phyloP scores from a whole-genome alignment of 2,888 invertebrate species.

The Orthosia cruda region DNA sequence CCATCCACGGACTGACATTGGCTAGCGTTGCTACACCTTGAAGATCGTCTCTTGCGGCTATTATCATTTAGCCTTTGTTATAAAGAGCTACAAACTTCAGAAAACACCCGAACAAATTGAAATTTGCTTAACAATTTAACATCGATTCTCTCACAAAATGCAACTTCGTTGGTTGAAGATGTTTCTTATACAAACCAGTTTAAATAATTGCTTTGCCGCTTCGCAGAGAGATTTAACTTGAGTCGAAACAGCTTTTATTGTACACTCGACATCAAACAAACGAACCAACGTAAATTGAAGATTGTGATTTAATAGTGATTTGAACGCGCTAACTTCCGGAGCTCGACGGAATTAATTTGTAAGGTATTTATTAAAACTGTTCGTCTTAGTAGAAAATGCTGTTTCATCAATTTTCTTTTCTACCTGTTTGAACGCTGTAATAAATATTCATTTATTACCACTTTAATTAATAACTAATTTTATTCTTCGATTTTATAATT shows the following conservation, averaged over 20 bases:
- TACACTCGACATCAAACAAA: constrained; percentile 68
- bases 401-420: constrained; percentile 39
- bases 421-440: constrained; percentile 4
- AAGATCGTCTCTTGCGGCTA: too few relatives aligned
- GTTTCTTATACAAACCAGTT: constrained; percentile 77
- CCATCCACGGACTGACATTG: too few relatives aligned
- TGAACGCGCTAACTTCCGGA: constrained; percentile 33
- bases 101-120: constrained; percentile 52
- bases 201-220: constrained; percentile 80
- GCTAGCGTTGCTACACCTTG: too few relatives aligned
- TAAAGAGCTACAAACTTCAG: constrained; percentile 14
- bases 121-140: constrained; percentile 66
- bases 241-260: constrained; percentile 71
- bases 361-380: constrained; percentile 55
- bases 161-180: constrained; percentile 65
- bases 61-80: too few relatives aligned
- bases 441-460: constrained; percentile 28
- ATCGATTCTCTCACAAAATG: constrained; percentile 68
- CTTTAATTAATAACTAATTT: constrained; percentile 23
- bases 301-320: constrained; percentile 67
- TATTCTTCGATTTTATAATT: constrained; percentile 25
- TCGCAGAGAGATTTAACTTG: constrained; percentile 71
- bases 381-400: constrained; percentile 37
- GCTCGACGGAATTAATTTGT: constrained; percentile 54
- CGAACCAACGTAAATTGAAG: constrained; percentile 69